Evolutionary conservation across 2,113 vertebrate genomes (phyloP).

Genomic region (Suncus etruscus): DNA sequence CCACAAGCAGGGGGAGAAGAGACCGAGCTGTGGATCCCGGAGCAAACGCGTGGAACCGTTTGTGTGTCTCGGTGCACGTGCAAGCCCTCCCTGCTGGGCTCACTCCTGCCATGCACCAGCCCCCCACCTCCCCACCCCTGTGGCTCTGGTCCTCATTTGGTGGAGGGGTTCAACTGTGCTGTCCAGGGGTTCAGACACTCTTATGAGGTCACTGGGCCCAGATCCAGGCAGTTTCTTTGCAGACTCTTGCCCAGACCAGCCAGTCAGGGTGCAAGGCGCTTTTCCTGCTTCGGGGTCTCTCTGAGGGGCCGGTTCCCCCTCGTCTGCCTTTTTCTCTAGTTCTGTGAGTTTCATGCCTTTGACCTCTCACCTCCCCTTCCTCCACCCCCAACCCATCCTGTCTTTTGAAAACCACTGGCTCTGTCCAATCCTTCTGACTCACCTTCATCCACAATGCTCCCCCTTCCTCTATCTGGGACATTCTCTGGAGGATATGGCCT

Average conservation of each 20-base stretch:
- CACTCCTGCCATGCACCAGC: too few relatives aligned
- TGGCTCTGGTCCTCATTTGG: too few relatives aligned
- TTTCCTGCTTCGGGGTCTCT: not conserved
- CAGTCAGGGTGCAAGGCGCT: not conserved
- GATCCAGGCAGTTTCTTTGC: not conserved
- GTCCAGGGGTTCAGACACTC: too few relatives aligned
- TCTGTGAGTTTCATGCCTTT: not conserved
- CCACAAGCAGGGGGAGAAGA: not conserved
- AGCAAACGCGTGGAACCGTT: too few relatives aligned
- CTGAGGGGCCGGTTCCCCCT: not conserved
- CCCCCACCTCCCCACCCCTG: too few relatives aligned
- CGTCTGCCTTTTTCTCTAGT: not conserved
- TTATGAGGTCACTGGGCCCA: not conserved
- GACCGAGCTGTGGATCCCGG: not conserved
- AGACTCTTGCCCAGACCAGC: not conserved
- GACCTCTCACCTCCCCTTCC: not conserved
- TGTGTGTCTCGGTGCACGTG: not conserved
- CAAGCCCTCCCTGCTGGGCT: rapidly evolving
- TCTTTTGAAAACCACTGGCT: slow-evolving; percentile 1
- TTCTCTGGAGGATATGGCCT: not conserved
- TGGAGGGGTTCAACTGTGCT: too few relatives aligned
- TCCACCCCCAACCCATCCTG: not conserved
- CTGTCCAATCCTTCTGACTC: not conserved
- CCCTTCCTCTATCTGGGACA: not conserved
- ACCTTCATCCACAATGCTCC: not conserved